Evolutionary conservation across 1,140 invertebrate genomes (phyloP).

Genomic region (Brachionus calyciflorus): DNA sequence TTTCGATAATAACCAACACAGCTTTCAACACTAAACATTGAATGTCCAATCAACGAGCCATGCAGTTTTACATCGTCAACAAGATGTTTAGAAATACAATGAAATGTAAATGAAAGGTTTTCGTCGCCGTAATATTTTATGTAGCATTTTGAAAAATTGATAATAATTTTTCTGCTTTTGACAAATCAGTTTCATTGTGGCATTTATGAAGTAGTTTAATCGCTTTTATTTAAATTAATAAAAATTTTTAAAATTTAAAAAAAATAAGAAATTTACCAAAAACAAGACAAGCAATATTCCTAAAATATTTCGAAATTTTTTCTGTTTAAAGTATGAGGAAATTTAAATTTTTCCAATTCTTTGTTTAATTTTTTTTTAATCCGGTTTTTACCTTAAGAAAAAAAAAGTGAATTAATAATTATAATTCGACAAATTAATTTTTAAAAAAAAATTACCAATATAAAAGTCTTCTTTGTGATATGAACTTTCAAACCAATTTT

Average conservation of each 20-base stretch:
- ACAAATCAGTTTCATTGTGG: too few species aligned
- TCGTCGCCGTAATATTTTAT: constrained; percentile 22
- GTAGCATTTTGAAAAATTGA: neutral
- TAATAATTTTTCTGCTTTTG: too few species aligned
- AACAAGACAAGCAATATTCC: constrained; percentile 27
- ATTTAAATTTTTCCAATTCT: constrained; percentile 11
- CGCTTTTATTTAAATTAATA: too few species aligned
- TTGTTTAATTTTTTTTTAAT: neutral
- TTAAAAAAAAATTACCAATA: neutral
- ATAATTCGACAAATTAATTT: too few species aligned
- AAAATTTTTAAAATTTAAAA: too few species aligned
- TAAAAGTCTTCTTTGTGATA: neutral
- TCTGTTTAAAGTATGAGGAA: constrained; percentile 6
- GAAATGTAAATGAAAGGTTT: constrained; percentile 26
- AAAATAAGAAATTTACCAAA: too few species aligned
- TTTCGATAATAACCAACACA: constrained; percentile 15
- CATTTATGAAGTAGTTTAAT: too few species aligned
- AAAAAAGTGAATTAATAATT: too few species aligned
- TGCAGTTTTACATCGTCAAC: neutral
- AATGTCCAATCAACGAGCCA: neutral
- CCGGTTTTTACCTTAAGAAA: neutral
- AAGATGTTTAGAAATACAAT: constrained; percentile 22
- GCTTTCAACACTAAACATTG: constrained; percentile 22
- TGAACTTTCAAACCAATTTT: neutral
- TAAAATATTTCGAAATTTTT: neutral